Evolutionary conservation across 2,888 invertebrate species (phyloP).

Genomic region (Caenorhabditis sp.): DNA sequence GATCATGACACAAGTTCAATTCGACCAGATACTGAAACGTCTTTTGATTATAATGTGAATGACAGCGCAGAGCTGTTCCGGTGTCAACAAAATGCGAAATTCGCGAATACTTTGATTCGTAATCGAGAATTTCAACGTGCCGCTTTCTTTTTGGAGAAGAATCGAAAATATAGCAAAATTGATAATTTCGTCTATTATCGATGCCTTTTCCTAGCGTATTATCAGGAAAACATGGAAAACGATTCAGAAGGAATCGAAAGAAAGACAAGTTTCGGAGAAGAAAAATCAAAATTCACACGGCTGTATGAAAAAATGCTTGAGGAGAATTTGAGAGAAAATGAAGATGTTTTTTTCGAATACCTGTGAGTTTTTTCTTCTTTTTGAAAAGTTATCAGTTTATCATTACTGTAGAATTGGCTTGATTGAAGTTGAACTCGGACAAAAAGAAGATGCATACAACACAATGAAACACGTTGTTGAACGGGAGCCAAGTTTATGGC

Average conservation of each 20-base stretch:
- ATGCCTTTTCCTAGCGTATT: conserved; percentile 64
- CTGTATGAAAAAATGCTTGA: conserved; percentile 21
- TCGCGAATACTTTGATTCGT: conserved; percentile 21
- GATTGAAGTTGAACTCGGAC: conserved; percentile 36
- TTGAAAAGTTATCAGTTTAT: neutral
- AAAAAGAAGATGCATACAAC: conserved; percentile 22
- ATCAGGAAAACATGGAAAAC: conserved; percentile 47
- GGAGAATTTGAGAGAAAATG: conserved; percentile 32
- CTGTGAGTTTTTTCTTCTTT: conserved; percentile 8
- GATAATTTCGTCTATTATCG: conserved; percentile 81
- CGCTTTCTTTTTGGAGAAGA: conserved; percentile 75
- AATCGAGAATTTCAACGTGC: conserved; percentile 65
- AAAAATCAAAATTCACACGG: conserved; percentile 12
- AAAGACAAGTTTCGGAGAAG: conserved; percentile 31
- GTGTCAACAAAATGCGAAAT: conserved; percentile 8
- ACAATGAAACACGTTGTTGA: conserved; percentile 33
- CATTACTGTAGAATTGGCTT: conserved; percentile 17
- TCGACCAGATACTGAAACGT: neutral
- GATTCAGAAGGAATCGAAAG: conserved; percentile 55
- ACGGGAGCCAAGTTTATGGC: conserved; percentile 79
- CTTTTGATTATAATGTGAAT: neutral
- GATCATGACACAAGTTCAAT: conserved; percentile 6
- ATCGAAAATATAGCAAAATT: conserved; percentile 72
- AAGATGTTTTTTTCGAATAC: conserved; percentile 31
- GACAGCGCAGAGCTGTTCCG: neutral